phyloP scores from a whole-genome alignment of 2,797 vertebrate genomes.

The Crocidura indochinensis region DNA sequence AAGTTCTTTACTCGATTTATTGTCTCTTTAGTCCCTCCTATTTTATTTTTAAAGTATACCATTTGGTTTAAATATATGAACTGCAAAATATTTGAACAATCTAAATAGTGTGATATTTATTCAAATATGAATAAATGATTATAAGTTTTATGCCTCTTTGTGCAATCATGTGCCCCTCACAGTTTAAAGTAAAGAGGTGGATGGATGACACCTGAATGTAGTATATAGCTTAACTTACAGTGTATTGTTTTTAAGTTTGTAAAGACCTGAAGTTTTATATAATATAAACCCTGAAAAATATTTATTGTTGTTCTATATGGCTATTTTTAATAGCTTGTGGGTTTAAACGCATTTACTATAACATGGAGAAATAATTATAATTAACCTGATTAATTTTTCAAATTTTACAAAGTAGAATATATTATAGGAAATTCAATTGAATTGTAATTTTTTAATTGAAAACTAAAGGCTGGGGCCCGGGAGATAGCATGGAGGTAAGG shows the following conservation, averaged over 20 bases:
- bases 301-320: constrained; percentile 25
- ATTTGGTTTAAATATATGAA: constrained; percentile 41
- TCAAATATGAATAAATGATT: constrained; percentile 34
- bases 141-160: neutral
- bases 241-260: constrained; percentile 43
- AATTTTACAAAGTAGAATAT: neutral
- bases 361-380: neutral
- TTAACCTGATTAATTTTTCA: constrained; percentile 51
- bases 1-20: too few species aligned
- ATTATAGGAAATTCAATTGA: neutral
- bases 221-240: neutral
- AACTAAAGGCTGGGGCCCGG: constrained; percentile 5
- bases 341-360: constrained; percentile 42
- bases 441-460: neutral
- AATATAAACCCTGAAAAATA: constrained; percentile 43
- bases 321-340: constrained; percentile 32
- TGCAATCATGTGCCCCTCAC: neutral
- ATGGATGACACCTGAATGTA: neutral
- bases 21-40: too few species aligned
- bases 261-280: neutral
- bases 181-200: neutral
- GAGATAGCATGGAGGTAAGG: too few species aligned
- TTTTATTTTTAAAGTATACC: constrained; percentile 11
- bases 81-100: neutral
- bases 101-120: neutral